Conservation (phyloP, 2,113 vertebrate genomes). For the Marmota flaviventris region DNA sequence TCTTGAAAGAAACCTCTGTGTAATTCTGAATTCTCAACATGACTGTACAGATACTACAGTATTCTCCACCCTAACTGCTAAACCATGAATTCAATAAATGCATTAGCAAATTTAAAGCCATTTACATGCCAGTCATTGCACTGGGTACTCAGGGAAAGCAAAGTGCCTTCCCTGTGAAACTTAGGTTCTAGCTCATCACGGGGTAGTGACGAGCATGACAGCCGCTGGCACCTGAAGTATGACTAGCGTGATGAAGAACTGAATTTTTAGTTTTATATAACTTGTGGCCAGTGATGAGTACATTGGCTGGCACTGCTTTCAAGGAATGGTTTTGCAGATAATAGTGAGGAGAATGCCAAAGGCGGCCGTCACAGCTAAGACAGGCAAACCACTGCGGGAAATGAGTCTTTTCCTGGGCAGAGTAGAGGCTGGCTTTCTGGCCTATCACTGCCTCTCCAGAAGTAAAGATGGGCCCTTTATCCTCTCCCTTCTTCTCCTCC, state of each 20-base stretch:
- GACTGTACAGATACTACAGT: rapidly evolving
- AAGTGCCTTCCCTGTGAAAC: neutral
- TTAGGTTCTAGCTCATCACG: rapidly evolving
- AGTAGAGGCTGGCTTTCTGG: neutral
- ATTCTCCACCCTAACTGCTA: neutral
- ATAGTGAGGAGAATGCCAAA: neutral
- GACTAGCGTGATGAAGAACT: neutral
- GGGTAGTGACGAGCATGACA: neutral
- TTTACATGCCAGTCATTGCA: neutral
- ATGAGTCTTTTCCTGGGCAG: neutral
- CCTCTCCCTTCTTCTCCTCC: neutral
- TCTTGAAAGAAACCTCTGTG: neutral
- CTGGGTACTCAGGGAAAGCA: neutral
- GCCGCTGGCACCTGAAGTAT: neutral
- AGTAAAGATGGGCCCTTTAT: neutral
- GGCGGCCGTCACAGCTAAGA: neutral
- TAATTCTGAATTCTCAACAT: neutral
- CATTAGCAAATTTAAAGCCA: neutral
- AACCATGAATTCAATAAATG: neutral
- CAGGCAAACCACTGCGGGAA: neutral
- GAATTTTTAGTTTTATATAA: neutral
- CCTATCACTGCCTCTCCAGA: neutral
- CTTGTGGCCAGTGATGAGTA: neutral
- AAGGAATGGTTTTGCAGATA: neutral
- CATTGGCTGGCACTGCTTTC: neutral